phyloP scores from a whole-genome alignment of 2,888 invertebrate species.

The Trissolcus brochymenae region DNA sequence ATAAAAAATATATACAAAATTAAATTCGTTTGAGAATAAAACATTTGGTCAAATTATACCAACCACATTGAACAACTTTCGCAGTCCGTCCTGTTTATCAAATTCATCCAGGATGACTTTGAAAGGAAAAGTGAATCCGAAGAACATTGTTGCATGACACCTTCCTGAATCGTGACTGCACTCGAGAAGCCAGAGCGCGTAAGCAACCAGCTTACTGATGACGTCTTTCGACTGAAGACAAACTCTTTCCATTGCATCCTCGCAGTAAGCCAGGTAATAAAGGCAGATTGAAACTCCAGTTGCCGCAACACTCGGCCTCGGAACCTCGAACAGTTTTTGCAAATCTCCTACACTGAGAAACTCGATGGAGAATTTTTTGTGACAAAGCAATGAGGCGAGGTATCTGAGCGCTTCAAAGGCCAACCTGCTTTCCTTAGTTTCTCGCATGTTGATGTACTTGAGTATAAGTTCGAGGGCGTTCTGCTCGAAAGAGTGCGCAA shows the following conservation, averaged over 20 bases:
- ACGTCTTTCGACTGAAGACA: constrained; percentile 89
- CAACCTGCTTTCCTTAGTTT: constrained; percentile 92
- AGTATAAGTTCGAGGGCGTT: constrained; percentile 93
- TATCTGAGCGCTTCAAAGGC: constrained; percentile 98
- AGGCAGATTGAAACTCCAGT: constrained; percentile 97
- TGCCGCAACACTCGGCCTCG: constrained; percentile 94
- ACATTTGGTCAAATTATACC: constrained; percentile 60
- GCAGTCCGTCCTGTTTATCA: constrained; percentile 94
- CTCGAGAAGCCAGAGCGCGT: constrained; percentile 95
- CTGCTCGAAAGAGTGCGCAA: constrained; percentile 95
- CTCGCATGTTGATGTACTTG: constrained; percentile 91
- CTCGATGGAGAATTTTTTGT: constrained; percentile 98
- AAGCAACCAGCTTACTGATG: constrained; percentile 88
- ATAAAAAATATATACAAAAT: neutral
- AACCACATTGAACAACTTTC: constrained; percentile 95
- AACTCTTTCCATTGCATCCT: constrained; percentile 97
- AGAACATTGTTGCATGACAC: constrained; percentile 99
- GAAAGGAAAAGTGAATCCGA: constrained; percentile 95
- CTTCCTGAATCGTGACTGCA: constrained; percentile 98
- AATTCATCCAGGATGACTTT: constrained; percentile 95
- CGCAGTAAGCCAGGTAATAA: constrained; percentile 97
- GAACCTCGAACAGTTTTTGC: constrained; percentile 90
- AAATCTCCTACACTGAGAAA: constrained; percentile 94
- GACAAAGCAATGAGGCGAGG: constrained; percentile 94
- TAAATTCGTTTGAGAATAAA: neutral